Evolutionary conservation across 2,113 vertebrate genomes (phyloP), one percentile per base, ranked within the genome.

Genomic region (Lates calcarifer): DNA sequence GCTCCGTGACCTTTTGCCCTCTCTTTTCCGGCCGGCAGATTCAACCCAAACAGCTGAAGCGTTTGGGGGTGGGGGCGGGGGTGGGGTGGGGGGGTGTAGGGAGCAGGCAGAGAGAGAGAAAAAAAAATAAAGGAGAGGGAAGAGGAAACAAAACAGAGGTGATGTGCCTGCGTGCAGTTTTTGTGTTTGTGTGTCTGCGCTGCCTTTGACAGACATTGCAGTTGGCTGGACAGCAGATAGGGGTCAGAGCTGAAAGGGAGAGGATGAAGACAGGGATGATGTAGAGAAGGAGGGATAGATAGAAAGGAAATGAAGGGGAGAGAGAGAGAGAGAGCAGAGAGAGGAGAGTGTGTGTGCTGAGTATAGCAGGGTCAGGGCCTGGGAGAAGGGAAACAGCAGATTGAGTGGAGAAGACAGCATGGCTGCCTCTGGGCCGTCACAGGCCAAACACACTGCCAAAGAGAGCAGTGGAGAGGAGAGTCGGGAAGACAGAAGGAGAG

Each of bases 391-490:
- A 85, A 75, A 77, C 61, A 56, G 90, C 84, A 89, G 91, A 91
- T 84, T 93, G 93, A 93, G 81, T 76, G 57, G 79, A 88, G 87
- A 85, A 90, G 91, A 93, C 91, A 91, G 91, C 89, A 84, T 85
- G 88, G 89, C 84, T 82, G 90, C 93, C 88, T 90, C 70, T 90
- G 90, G 92, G 90, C 89, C 86, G 81, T 91, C 90, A 89, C 82
- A 88, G 84, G 89, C 84, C 93, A 89, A 87, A 88, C 82, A 88
- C 76, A 76, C 85, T 83, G 89, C 91, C 87, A 93, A 92, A 87
- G 89, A 92, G 86, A 90, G 75, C 86, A 87, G 82, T 29, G 67
- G 74, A 83, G 86, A 83, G 65, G 57, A 79, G 79, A 84, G 66
- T 5, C 0, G n/a, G 29, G 51, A 53, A 84, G 85, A 84, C 82